Evolutionary conservation across 2,888 invertebrate species (phyloP).

Genomic region (Biston betularia): DNA sequence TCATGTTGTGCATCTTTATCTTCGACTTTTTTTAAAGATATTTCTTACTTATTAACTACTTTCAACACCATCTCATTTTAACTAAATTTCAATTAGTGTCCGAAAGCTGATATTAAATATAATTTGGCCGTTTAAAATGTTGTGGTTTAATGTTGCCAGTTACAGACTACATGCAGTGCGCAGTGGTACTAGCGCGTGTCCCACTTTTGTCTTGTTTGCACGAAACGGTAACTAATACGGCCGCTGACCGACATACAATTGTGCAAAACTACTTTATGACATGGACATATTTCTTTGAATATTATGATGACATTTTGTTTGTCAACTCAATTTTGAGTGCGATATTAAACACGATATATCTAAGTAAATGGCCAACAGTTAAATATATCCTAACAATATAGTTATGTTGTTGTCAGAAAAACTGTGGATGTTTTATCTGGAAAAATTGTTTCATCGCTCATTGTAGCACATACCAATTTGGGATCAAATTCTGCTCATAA

Average conservation of each 20-base stretch:
- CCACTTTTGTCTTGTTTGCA: slow-evolving; percentile 68
- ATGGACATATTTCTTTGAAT: slow-evolving; percentile 8
- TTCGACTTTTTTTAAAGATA: not conserved
- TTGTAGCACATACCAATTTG: too few relatives aligned
- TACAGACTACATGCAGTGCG: slow-evolving; percentile 48
- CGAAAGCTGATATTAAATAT: slow-evolving; percentile 5
- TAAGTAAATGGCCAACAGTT: too few relatives aligned
- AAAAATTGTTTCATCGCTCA: too few relatives aligned
- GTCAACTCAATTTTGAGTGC: not conserved
- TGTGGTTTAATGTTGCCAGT: slow-evolving; percentile 47
- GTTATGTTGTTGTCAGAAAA: too few relatives aligned
- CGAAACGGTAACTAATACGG: slow-evolving; percentile 65
- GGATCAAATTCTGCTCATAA: too few relatives aligned
- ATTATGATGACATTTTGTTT: not conserved
- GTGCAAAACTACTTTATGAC: slow-evolving; percentile 35
- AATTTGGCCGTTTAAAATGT: slow-evolving; percentile 22
- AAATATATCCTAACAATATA: too few relatives aligned
- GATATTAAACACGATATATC: not conserved
- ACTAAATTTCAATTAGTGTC: not conserved
- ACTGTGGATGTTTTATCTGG: too few relatives aligned
- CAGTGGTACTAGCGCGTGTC: slow-evolving; percentile 53
- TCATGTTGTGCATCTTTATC: not conserved
- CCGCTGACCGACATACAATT: slow-evolving; percentile 58
- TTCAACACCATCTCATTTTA: not conserved
- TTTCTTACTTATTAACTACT: not conserved